A percentile compares a stretch with the other conserved stretches of the same genome.
Conservation (phyloP, 2,113 vertebrate genomes). For the Antigone vipio region DNA sequence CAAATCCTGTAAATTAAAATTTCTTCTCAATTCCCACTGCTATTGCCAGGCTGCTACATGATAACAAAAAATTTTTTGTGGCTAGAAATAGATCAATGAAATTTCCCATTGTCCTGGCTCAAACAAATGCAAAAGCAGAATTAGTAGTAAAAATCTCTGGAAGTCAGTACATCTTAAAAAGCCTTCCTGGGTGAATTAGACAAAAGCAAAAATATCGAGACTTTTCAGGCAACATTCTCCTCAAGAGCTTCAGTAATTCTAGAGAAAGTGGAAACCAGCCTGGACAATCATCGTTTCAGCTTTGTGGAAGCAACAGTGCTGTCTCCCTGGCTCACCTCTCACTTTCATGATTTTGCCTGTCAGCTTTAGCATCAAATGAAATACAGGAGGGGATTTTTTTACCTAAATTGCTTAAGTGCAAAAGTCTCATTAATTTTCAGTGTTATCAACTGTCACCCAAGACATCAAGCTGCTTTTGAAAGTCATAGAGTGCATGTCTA, state of each 20-base stretch:
- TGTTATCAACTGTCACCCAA: background rate
- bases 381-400: background rate
- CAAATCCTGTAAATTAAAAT: background rate
- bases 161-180: background rate
- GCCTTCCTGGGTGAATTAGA: rapidly evolving
- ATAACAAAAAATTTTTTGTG: background rate
- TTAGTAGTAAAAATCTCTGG: background rate
- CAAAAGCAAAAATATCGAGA: background rate
- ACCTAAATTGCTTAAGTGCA: background rate
- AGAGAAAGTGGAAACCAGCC: background rate
- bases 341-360: background rate
- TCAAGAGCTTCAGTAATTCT: background rate
- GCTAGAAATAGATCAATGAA: background rate
- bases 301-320: background rate
- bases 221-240: background rate
- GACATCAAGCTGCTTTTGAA: background rate
- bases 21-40: background rate
- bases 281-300: background rate
- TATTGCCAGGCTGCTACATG: background rate
- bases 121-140: background rate
- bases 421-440: background rate
- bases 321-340: background rate
- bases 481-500: background rate
- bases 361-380: background rate
- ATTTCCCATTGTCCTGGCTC: background rate